Evolutionary conservation across 2,888 invertebrate species (phyloP), one percentile per base, ranked within the genome.

Genomic region (Eurytoma californica): DNA sequence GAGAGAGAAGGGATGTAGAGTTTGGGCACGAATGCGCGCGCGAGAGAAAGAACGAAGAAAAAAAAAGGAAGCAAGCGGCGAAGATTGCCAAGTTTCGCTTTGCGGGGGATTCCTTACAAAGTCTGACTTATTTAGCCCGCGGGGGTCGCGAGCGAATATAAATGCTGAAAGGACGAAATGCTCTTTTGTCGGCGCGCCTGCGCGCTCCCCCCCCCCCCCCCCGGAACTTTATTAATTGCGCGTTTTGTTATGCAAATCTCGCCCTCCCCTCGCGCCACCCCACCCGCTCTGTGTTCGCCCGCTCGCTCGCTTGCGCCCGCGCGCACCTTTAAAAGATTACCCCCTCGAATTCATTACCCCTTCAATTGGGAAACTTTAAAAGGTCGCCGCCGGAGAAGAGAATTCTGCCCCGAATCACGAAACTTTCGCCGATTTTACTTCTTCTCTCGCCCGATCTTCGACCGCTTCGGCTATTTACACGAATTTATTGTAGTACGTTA

Each of bases 201-300:
- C 79, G 20, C 73, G 77, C 58, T 39, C 55, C 28, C 75, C 58
- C 58, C 65, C 73, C 75, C 58, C 9, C 55, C 28, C 75, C 58
- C 58, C 65, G 84, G 85, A 89, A 89, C 88, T 89, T 89, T 88
- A 88, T 89, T 89, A 89, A 89, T 89, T 89, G 89, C 87, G 86
- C 88, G 87, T 89, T 89, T 89, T 89, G 88, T 89, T 88, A 89
- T 89, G 89, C 86, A 88, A 88, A 89, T 89, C 86, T 84, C 80
- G 55, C 80, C 57, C 63, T 20, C 72, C 69, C 51, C 67, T 76
- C 65, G 30, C 18, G 18, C n/a, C n/a, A n/a, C 28, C 49, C 24
- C 24, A 24, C 18, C 49, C 72, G 73, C 53, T 61, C 39, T 49
- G 53, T 78, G 14, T 30, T 70, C 63, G 57, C 77, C 49, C 20